Evolutionary conservation across 2,113 vertebrate species (phyloP).

Genomic region (Plectropomus leopardus): DNA sequence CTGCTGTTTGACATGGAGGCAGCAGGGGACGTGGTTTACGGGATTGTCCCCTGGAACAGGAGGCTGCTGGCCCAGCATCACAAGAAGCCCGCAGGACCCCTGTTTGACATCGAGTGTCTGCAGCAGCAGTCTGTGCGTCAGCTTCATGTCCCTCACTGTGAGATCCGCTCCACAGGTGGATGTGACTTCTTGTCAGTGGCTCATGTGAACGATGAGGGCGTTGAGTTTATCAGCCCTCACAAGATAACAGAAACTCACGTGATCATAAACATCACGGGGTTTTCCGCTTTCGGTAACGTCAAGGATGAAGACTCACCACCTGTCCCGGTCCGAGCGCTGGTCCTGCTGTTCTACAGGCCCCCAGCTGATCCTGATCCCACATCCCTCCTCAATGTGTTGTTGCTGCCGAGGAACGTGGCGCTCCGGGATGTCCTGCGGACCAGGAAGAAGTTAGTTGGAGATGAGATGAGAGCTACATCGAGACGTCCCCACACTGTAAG

Average conservation of each 20-base stretch:
- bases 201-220: not conserved
- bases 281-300: not conserved
- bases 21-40: too few relatives aligned
- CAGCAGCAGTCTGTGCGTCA: too few relatives aligned
- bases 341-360: constrained; percentile 45
- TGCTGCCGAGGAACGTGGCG: not conserved
- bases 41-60: too few relatives aligned
- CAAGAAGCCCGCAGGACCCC: too few relatives aligned
- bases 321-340: constrained; percentile 3
- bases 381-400: constrained; percentile 33
- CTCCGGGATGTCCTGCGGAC: too few relatives aligned
- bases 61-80: too few relatives aligned
- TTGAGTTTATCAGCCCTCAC: constrained; percentile 1
- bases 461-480: constrained; percentile 12
- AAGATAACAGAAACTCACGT: constrained; percentile 34
- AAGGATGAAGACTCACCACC: not conserved
- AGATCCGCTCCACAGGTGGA: too few relatives aligned
- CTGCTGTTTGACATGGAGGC: too few relatives aligned
- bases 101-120: too few relatives aligned
- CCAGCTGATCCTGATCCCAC: not conserved
- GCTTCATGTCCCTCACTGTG: too few relatives aligned
- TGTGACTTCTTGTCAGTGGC: too few relatives aligned
- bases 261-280: not conserved
- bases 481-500: constrained; percentile 28
- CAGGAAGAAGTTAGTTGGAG: not conserved